These are phyloP conservation scores for Drosophila neocordata DNA, from an alignment of 1,140 invertebrate genomes.

Conservation along the genomic window DNA sequence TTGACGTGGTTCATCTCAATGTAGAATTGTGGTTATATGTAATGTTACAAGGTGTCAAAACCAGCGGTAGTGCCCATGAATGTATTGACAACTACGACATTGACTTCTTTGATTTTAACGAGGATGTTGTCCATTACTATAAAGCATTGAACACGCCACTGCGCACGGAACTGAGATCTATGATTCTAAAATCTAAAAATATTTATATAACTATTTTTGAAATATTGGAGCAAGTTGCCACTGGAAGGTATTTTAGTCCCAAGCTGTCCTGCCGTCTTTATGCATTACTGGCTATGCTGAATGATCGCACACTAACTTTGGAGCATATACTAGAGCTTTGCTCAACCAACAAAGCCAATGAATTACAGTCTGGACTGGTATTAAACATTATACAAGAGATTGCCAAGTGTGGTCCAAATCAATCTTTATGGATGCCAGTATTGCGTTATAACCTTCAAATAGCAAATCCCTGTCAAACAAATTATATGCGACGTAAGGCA, in stretches of 20 bases:
- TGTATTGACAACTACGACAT: conserved; percentile 39
- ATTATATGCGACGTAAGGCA: conserved; percentile 46
- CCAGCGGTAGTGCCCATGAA: neutral
- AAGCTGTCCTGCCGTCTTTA: conserved; percentile 7
- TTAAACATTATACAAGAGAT: conserved; percentile 33
- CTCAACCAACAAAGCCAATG: neutral
- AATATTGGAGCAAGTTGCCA: neutral
- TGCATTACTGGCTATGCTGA: conserved; percentile 26
- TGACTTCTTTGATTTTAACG: conserved; percentile 46
- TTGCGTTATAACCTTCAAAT: conserved; percentile 33
- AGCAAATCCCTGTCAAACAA: conserved; percentile 21
- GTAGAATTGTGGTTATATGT: conserved; percentile 42
- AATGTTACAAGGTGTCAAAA: conserved; percentile 26
- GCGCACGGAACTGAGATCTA: neutral
- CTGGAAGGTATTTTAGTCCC: conserved; percentile 23
- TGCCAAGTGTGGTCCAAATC: neutral
- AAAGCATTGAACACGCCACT: neutral
- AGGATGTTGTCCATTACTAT: conserved; percentile 20
- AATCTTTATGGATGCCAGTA: conserved; percentile 11
- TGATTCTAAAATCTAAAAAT: conserved; percentile 14
- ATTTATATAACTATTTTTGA: conserved; percentile 25
- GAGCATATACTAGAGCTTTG: conserved; percentile 11
- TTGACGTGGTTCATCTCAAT: conserved; percentile 23
- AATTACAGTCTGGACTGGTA: conserved; percentile 41
- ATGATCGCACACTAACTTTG: neutral